Evolutionary conservation across 2,888 invertebrate genomes (phyloP), one percentile per base, ranked within the genome.

Genomic region (Cyrtodaria siliqua): DNA sequence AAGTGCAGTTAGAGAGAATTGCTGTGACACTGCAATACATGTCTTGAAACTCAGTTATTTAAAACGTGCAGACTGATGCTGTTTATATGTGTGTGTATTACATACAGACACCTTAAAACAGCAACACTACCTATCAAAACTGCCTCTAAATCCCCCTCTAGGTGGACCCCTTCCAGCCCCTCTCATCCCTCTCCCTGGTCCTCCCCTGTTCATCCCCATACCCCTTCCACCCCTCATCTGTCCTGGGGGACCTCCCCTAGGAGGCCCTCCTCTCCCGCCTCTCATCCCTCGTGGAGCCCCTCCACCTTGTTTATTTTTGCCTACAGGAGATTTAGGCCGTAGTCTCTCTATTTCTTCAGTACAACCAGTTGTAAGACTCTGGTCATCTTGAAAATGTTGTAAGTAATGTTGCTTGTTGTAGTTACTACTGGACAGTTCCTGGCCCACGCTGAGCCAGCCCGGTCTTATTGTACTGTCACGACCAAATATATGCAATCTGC

Each of bases 281-380:
- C 83, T 76, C 20, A 78, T 82, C 14, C 81, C 66, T 20, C 80
- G 66, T 29, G 44, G 59, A 18, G 61, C 60, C 20, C 73, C 80
- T 3, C 82, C 80, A 47, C 67, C 72, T 24, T 81, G 74, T 69
- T 87, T 87, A 92, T 97, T 97, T 87, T 98, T 97, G 0, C 97
- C 97, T 0, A 98, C 98, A 3, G 99, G 99, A 82, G 98, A 98
- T 93, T 99, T 99, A 0, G 99, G 99, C 56, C 99, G 94, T 24
- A 99, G 94, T 0, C 97, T 96, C 92, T 99, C 99, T 78, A 99
- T 98, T 63, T 99, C 94, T 86, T 99, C 99, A 0, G 98, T 97
- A 92, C 98, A 99, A 8, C 98, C 98, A 3, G 93, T 93, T 0
- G 91, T 75, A 96, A 95, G 71, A 95, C 95, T 86, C 18, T 73